phyloP scores from a whole-genome alignment of 2,797 vertebrate species.

The Thamnophis elegans region DNA sequence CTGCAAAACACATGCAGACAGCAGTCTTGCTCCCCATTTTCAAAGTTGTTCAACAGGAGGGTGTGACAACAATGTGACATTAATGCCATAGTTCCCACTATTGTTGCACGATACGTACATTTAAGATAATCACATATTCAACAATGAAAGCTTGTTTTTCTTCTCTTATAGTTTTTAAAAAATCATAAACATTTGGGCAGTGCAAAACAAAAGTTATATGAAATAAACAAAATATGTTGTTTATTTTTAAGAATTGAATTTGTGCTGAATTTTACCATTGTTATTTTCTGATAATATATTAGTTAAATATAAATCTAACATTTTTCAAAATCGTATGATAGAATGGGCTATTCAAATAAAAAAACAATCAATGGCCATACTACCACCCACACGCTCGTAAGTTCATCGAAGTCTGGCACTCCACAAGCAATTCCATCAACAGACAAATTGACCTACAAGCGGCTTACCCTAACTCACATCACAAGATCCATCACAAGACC shows the following conservation, averaged over 20 bases:
- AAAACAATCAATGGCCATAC: background rate
- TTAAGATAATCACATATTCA: background rate
- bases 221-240: constrained; percentile 41
- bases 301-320: constrained; percentile 26
- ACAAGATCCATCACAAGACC: too few relatives aligned
- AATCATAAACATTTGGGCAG: constrained; percentile 41
- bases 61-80: constrained; percentile 26
- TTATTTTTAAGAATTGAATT: constrained; percentile 12
- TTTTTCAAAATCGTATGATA: background rate
- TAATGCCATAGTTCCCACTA: constrained; percentile 28
- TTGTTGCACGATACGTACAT: constrained; percentile 22
- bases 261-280: constrained; percentile 19
- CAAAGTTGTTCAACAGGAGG: constrained; percentile 19
- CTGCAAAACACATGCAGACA: constrained; percentile 55
- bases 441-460: too few relatives aligned
- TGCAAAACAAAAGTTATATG: constrained; percentile 23
- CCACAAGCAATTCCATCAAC: too few relatives aligned
- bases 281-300: constrained; percentile 28
- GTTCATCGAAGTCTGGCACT: too few relatives aligned
- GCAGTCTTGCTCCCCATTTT: constrained; percentile 4
- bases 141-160: background rate
- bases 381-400: too few relatives aligned
- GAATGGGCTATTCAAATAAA: background rate
- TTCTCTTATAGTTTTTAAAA: constrained; percentile 52
- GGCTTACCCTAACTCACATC: too few relatives aligned